These are phyloP conservation scores for Nemotelus nigrinus DNA, from an alignment of 2,888 invertebrate genomes.

Conservation along the genomic window DNA sequence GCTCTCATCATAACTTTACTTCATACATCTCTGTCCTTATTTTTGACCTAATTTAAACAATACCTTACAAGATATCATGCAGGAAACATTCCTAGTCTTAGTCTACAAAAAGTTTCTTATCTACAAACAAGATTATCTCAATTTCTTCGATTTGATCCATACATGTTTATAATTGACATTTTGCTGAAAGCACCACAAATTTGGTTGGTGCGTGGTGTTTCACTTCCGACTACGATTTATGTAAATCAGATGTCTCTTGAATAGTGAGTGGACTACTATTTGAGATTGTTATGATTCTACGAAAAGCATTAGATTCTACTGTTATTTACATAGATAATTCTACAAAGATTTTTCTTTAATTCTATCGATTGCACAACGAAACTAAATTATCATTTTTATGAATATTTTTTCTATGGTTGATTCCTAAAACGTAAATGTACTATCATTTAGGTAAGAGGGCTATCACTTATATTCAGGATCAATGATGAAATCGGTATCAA, in stretches of 20 bases:
- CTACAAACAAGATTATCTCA: slow-evolving; percentile 27
- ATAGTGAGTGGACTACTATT: not conserved
- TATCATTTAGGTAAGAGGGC: no score
- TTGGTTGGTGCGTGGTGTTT: not conserved
- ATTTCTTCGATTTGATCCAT: slow-evolving; percentile 33
- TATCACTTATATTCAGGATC: no score
- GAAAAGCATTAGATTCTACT: not conserved
- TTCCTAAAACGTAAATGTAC: no score
- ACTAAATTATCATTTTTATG: not conserved
- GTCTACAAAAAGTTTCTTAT: not conserved
- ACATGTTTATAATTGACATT: slow-evolving; percentile 31
- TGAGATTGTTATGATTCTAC: not conserved
- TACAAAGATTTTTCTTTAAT: not conserved
- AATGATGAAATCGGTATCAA: no score
- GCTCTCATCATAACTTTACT: not conserved
- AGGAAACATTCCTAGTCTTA: not conserved
- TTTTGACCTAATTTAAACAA: slow-evolving; percentile 6
- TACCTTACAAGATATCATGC: not conserved
- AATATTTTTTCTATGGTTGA: no score
- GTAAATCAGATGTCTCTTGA: not conserved
- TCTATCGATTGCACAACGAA: slow-evolving; percentile 1
- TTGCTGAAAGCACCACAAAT: not conserved
- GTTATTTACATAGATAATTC: not conserved
- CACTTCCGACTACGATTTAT: not conserved
- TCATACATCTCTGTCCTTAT: not conserved